Base-by-base conservation (phyloP, 2,113 vertebrate genomes). In the Corapipo altera region DNA sequence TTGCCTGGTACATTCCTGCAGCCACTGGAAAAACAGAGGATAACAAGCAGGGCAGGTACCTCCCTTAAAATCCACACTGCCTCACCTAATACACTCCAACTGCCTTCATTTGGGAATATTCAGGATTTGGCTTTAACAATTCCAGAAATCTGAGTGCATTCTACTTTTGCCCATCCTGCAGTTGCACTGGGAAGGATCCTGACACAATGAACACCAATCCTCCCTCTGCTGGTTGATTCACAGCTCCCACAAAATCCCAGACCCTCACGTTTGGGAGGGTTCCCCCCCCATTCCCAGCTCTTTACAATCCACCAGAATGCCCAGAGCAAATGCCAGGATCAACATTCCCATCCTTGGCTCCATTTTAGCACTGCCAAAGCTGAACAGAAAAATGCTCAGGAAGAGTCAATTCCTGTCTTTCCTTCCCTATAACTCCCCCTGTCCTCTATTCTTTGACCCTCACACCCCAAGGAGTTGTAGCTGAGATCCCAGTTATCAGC, bases 401-500 rank as follows among this genome's bases (percentile, higher is more conserved):
- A 75, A 70, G 13, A 23, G 17, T 35, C 91, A 89, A 12, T 87
- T 95, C 91, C 87, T 73, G 91, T 30, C 84, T 51, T 7, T 6
- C 39, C 73, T 73, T 65, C 62, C 44, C 59, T 85, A 1, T 87
- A 95, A 92, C 91, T 91, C 96, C 95, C 65, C 85, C 93, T 20
- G 51, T 46, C 89, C 95, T 82, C 77, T 94, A 91, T 92, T 43
- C 69, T 82, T 52, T 95, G 91, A 91, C 91, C 84, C 93, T 87
- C 69, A 80, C 79, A 86, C 62, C 66, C 0, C 70, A 95, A 67
- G 95, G 81, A 87, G 85, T 17, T 85, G 57, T 65, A 85, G 73
- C 87, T 81, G 74, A 95, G 74, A 89, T 93, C 57, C 80, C 93
- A 93, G 90, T 41, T 93, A 82, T 90, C 93, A 95, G 65, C 91